Base-by-base conservation (phyloP, 2,797 vertebrate genomes). In the Typhlichthys eigenmanni region DNA sequence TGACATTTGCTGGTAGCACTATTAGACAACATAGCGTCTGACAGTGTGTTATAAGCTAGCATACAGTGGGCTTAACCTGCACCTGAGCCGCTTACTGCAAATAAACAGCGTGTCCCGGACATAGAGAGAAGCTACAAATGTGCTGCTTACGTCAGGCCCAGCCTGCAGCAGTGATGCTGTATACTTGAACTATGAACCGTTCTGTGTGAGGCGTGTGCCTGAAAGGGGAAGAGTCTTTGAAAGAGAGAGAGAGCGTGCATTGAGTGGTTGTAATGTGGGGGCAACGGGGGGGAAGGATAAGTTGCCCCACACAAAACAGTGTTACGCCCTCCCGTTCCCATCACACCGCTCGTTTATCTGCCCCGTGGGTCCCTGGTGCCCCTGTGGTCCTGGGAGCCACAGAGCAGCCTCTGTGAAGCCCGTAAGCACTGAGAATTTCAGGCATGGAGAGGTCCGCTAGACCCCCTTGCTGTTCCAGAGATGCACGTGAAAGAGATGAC, bases 151-250 rank as follows among this genome's bases (percentile, higher is more conserved):
- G 66, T 73, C 78, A 82, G 71, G 60, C 66, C 70, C 10, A 13
- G 70, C 71, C 32, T 48, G 74, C 60, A 75, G 83, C 76, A 54
- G 71, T 64, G 72, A 71, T 47, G 55, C 74, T 91, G 90, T 91
- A 90, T 92, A 91, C 92, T 93, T 93, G 79, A 90, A 91, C 87
- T 88, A 86, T 81, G 87, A 87, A 85, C 88, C 80, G 12, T 55
- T 80, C 70, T 48, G 46, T 80, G 79, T 73, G 66, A 82, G 70
- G 77, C 69, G 79, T 85, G 79, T 79, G 75, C 29, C 2, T 79
- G 74, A 81, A 82, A 84, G 79, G 64, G 80, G 76, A 85, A 76
- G 75, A 75, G 69, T 63, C 49, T 66, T 72, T 8, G 57, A 58
- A 59, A 65, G 58, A 75, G 45, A 68, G 58, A 55, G 53, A 50